A percentile compares a stretch with the other conserved stretches of the same genome.
Evolutionary conservation across 2,113 vertebrate species (phyloP).

Genomic region (Aythya baeri): DNA sequence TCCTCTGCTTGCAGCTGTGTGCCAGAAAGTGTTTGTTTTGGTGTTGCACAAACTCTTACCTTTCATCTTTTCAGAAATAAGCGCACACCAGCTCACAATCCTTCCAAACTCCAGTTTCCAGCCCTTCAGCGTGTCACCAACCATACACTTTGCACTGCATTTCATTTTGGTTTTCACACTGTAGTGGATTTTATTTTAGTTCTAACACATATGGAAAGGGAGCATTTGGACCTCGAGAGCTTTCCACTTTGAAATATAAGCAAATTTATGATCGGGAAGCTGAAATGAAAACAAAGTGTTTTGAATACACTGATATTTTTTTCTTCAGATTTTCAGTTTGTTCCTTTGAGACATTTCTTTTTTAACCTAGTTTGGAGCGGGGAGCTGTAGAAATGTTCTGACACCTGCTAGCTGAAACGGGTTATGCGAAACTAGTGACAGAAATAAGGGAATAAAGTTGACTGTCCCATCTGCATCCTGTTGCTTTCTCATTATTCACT

Average conservation of each 20-base stretch:
- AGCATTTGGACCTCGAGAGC: slow-evolving; percentile 8
- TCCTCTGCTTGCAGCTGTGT: background rate
- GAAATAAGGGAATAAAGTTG: background rate
- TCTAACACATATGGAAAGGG: background rate
- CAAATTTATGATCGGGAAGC: background rate
- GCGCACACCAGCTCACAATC: background rate
- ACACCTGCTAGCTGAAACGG: background rate
- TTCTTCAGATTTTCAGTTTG: background rate
- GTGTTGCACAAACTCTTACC: background rate
- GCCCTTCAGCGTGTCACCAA: background rate
- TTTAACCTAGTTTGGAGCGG: background rate
- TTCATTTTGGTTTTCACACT: slow-evolving; percentile 17
- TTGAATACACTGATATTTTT: background rate
- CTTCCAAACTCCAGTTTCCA: background rate
- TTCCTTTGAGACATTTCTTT: background rate
- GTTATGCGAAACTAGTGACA: background rate
- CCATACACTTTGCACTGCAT: slow-evolving; percentile 17
- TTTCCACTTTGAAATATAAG: slow-evolving; percentile 8
- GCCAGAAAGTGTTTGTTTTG: background rate
- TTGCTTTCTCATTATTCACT: background rate
- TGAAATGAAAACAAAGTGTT: slow-evolving; percentile 16
- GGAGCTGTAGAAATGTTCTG: background rate
- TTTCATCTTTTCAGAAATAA: background rate
- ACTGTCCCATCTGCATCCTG: background rate
- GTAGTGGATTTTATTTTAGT: slow-evolving; percentile 32